Conservation (phyloP, 2,113 vertebrate species). For the Dicerorhinus sumatrensis region DNA sequence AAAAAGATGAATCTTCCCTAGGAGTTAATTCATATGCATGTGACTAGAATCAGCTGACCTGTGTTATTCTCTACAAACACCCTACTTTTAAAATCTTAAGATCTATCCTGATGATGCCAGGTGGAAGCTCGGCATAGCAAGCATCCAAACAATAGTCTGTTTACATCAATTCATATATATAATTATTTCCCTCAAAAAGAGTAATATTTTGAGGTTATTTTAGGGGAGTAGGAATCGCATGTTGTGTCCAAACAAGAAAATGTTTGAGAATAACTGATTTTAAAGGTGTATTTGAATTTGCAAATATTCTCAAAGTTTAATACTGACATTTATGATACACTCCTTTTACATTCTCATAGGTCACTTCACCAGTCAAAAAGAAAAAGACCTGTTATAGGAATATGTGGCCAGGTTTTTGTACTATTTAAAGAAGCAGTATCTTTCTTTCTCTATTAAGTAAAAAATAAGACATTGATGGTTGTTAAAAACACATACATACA, state of each 20-base stretch:
- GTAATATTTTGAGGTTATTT: neutral
- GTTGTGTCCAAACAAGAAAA: neutral
- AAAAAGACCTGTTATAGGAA: neutral
- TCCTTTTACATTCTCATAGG: neutral
- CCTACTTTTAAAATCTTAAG: neutral
- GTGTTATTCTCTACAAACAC: neutral
- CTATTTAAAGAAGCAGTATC: neutral
- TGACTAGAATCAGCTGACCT: neutral
- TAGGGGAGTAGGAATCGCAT: neutral
- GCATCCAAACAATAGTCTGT: neutral
- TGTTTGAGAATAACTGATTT: neutral
- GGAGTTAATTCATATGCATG: neutral
- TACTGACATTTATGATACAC: neutral
- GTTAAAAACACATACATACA: neutral
- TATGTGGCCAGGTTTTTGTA: neutral
- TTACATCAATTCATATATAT: neutral
- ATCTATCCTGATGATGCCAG: neutral
- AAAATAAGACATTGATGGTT: neutral
- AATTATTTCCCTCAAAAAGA: neutral
- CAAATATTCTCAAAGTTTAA: slow-evolving; percentile 26
- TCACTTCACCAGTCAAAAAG: neutral
- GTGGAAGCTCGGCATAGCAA: neutral
- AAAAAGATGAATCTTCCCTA: neutral
- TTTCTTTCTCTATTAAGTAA: neutral
- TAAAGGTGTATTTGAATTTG: neutral